Conservation (phyloP, 2,797 vertebrate genomes). For the Synanceia verrucosa region DNA sequence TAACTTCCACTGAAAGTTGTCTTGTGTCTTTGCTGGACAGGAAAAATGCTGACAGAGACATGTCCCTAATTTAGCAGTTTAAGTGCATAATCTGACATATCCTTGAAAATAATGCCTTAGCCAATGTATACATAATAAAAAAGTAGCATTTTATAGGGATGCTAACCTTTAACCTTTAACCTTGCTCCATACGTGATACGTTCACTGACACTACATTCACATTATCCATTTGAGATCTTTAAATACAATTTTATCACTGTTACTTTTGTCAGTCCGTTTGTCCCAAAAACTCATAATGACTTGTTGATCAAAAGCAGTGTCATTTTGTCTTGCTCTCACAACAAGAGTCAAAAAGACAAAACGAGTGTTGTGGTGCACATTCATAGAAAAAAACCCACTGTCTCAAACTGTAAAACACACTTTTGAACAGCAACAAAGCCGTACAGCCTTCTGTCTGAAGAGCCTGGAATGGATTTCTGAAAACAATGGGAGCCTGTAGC, state of each 20-base stretch:
- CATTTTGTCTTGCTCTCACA: not conserved
- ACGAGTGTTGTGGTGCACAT: not conserved
- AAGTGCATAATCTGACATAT: not conserved
- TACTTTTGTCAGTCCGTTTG: not conserved
- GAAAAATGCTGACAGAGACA: not conserved
- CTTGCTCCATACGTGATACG: not conserved
- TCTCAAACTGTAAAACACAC: constrained; percentile 2
- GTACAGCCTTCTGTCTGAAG: constrained; percentile 13
- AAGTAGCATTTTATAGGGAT: not conserved
- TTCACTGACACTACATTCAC: not conserved
- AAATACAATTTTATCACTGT: not conserved
- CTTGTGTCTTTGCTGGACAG: not conserved
- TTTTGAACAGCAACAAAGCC: constrained; percentile 38
- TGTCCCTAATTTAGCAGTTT: not conserved
- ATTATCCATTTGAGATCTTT: not conserved
- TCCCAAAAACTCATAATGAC: not conserved
- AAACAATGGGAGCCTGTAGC: constrained; percentile 61
- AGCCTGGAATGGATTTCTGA: constrained; percentile 54
- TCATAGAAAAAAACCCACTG: not conserved
- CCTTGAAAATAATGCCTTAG: not conserved
- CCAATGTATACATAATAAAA: not conserved
- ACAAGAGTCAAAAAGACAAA: not conserved
- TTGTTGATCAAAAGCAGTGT: not conserved
- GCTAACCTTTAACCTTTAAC: too few relatives aligned
- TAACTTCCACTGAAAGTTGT: not conserved